Base-by-base conservation (phyloP, 1,140 invertebrate genomes). In the Capitella teleta region DNA sequence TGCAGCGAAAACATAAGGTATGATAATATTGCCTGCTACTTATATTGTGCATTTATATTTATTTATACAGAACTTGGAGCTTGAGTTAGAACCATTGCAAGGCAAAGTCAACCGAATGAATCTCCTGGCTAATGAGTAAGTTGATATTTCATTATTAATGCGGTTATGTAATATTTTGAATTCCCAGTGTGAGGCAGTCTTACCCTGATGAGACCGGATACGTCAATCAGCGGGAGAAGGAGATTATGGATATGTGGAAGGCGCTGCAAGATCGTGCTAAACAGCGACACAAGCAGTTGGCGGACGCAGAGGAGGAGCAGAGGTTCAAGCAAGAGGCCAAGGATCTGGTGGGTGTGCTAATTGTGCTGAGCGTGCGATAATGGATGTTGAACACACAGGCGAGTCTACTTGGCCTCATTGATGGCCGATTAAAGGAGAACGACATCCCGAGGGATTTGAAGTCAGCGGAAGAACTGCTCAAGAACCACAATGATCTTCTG, bases 271-370 rank as follows among this genome's bases (percentile, higher is more conserved):
- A 74, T 62, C 40, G 47, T 55, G 88, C 90, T 1, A 77, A 79
- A 10, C 84, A 90, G 43, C 74, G 89, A 34, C 69, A 73, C 61
- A 55, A 60, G 52, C 54, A 64, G 47, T 77, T 97, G 8, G 88
- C 95, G 68, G 87, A 89, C 64, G 87, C 90, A 12, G 88, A 96
- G 8, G 92, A 92, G 0, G 83, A 88, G 60, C 88, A 95, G 68
- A 88, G 96, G 56, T 97, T 98, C 67, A 86, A 86, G 59, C 88
- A 87, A 61, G 83, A 79, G 58, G 81, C 83, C 2, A 87, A 86
- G 66, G 85, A 83, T 49, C 64, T 89, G 19, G 74, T 40, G 25
- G 19, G 38, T 78, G 61, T 64, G 64, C 57, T 44, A 5, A n/a
- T 49, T 18, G 3, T 49, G 2, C 14, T 18, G n/a, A 47, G 5